Percentiles rank a stretch among this genome's conserved stretches.
These are phyloP conservation scores for Poeciliopsis infans DNA, from an alignment of 2,797 vertebrate species.

Conservation along the genomic window DNA sequence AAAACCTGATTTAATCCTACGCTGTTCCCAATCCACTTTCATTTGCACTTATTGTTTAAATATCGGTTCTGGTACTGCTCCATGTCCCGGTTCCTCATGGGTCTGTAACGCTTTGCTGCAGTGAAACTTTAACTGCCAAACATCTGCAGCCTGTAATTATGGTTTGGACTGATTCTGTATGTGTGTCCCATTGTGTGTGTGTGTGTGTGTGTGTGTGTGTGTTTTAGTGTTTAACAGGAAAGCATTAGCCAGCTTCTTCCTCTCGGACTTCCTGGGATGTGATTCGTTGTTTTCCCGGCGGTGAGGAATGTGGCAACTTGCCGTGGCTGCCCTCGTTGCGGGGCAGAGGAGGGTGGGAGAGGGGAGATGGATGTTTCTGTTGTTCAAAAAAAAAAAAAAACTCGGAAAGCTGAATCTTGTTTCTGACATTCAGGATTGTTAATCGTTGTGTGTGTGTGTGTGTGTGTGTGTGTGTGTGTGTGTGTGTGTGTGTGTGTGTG, in stretches of 20 bases:
- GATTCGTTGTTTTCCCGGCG: slow-evolving; percentile 44
- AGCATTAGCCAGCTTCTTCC: slow-evolving; percentile 59
- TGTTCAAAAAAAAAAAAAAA: slow-evolving; percentile 6
- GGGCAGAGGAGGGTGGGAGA: neutral
- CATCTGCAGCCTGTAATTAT: slow-evolving; percentile 63
- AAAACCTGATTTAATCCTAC: neutral
- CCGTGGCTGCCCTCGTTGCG: slow-evolving; percentile 28
- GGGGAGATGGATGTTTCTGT: slow-evolving; percentile 19
- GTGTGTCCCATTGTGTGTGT: slow-evolving; percentile 3
- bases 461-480: neutral
- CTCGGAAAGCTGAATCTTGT: slow-evolving; percentile 2
- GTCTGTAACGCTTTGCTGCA: slow-evolving; percentile 27
- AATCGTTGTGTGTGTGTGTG: neutral
- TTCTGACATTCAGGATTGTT: neutral
- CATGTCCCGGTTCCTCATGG: neutral
- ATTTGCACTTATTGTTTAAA: neutral
- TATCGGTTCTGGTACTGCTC: neutral
- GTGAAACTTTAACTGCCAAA: slow-evolving; percentile 45
- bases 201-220: slow-evolving; percentile 19
- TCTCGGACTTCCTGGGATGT: slow-evolving; percentile 54
- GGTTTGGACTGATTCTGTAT: slow-evolving; percentile 39
- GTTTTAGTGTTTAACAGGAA: slow-evolving; percentile 47
- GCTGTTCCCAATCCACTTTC: neutral
- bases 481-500: neutral
- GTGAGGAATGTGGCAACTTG: slow-evolving; percentile 39